Conservation (phyloP, 2,113 vertebrate genomes). For the Salvelinus namaycush region DNA sequence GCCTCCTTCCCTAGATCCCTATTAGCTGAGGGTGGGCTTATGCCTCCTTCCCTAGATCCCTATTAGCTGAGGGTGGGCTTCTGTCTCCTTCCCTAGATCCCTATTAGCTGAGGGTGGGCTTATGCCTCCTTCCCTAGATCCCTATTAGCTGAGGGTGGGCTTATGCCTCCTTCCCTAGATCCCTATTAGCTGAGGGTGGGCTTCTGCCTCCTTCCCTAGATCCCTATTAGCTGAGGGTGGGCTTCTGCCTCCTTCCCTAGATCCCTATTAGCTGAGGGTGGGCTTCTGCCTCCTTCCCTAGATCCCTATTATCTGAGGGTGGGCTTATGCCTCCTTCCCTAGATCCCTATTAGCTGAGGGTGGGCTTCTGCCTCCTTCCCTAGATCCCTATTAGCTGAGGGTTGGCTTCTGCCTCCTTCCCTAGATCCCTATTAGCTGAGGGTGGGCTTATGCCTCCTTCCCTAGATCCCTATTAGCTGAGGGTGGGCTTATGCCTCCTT, state of each 20-base stretch:
- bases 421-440: slow-evolving; percentile 29
- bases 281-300: slow-evolving; percentile 1
- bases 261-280: slow-evolving; percentile 26
- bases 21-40: slow-evolving; percentile 3
- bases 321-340: slow-evolving; percentile 7
- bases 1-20: slow-evolving; percentile 25
- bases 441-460: not conserved
- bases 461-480: slow-evolving; percentile 30
- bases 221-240: slow-evolving; percentile 24
- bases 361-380: slow-evolving; percentile 2
- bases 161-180: slow-evolving; percentile 10
- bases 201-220: slow-evolving; percentile 6
- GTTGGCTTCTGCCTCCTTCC: not conserved
- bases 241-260: slow-evolving; percentile 1
- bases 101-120: slow-evolving; percentile 14
- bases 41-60: slow-evolving; percentile 21
- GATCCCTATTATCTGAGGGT: slow-evolving; percentile 26
- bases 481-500: not conserved
- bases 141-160: slow-evolving; percentile 17
- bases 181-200: slow-evolving; percentile 22
- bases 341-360: slow-evolving; percentile 26
- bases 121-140: slow-evolving; percentile 13
- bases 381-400: slow-evolving; percentile 27
- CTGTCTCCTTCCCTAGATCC: slow-evolving; percentile 18
- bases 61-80: slow-evolving; percentile 9